Evolutionary conservation across 2,113 vertebrate genomes (phyloP).

Genomic region (Hydrolagus affinis): DNA sequence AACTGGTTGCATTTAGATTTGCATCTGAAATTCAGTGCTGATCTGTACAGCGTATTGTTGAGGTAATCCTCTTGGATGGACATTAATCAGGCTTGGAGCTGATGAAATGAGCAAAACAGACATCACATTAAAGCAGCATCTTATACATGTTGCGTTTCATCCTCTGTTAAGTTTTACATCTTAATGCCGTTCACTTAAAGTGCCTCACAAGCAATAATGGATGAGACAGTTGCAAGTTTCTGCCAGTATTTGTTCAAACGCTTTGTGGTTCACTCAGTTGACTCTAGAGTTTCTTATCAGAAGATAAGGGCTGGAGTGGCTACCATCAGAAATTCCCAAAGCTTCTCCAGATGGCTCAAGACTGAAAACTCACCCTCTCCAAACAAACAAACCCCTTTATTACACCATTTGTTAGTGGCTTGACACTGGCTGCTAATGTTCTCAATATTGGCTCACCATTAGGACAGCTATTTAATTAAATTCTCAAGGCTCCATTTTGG

Average conservation of each 20-base stretch:
- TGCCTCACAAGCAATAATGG: not conserved
- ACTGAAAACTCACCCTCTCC: slow-evolving; percentile 47
- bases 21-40: not conserved
- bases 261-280: slow-evolving; percentile 35
- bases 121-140: not conserved
- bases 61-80: not conserved
- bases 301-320: slow-evolving; percentile 50
- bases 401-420: slow-evolving; percentile 52
- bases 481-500: slow-evolving; percentile 49
- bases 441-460: slow-evolving; percentile 43
- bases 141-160: not conserved
- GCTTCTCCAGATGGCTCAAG: slow-evolving; percentile 52
- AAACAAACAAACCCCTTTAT: slow-evolving; percentile 50
- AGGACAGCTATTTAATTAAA: slow-evolving; percentile 55
- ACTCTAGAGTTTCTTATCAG: slow-evolving; percentile 43
- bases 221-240: slow-evolving; percentile 7
- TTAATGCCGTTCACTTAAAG: not conserved
- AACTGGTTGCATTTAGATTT: not conserved
- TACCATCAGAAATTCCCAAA: slow-evolving; percentile 53
- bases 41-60: too few relatives aligned
- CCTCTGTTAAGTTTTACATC: not conserved
- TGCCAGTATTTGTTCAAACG: slow-evolving; percentile 7
- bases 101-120: not conserved
- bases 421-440: slow-evolving; percentile 46
- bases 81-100: not conserved